Evolutionary conservation across 1,140 invertebrate species (phyloP).

Genomic region (Apis florea): DNA sequence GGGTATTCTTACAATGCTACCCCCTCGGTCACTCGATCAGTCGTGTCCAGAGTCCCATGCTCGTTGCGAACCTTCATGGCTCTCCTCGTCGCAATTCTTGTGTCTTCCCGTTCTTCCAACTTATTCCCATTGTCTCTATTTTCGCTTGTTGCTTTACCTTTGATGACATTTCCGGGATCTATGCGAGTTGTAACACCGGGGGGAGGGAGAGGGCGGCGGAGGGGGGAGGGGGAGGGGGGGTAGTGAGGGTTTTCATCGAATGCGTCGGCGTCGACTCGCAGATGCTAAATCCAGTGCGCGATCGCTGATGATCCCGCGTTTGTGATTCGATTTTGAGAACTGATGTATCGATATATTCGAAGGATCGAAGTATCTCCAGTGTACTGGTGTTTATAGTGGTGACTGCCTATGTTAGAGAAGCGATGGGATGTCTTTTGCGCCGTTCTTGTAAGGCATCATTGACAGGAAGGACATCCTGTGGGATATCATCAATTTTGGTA

Average conservation of each 20-base stretch:
- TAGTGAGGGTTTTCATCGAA: neutral
- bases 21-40: conserved; percentile 80
- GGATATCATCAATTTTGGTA: neutral
- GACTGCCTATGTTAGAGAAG: neutral
- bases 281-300: conserved; percentile 2
- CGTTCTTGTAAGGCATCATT: neutral
- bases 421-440: neutral
- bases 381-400: neutral
- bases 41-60: conserved; percentile 77
- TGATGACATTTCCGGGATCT: conserved; percentile 1
- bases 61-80: conserved; percentile 63
- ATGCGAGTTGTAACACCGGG: neutral
- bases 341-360: neutral
- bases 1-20: conserved; percentile 79
- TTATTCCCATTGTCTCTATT: neutral
- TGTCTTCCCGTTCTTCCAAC: neutral
- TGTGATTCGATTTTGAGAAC: conserved; percentile 3
- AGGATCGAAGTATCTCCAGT: neutral
- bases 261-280: conserved; percentile 1
- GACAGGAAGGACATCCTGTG: neutral
- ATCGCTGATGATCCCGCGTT: neutral
- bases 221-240: neutral
- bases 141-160: no score
- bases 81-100: conserved; percentile 17
- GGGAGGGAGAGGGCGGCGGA: neutral